Conservation (phyloP, 2,113 vertebrate genomes). For the Callocephalon fimbriatum region DNA sequence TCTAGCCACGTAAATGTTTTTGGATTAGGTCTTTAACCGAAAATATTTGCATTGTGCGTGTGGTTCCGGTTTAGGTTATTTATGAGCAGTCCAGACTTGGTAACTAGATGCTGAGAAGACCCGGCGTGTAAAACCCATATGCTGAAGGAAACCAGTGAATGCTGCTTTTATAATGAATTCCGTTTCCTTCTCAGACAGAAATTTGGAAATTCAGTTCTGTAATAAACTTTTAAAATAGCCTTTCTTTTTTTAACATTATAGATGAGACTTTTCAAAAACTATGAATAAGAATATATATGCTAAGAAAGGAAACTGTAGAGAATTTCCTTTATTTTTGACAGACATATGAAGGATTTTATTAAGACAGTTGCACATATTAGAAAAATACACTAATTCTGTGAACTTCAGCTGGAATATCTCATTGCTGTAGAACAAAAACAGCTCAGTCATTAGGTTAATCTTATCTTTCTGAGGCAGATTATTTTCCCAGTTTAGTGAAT, state of each 20-base stretch:
- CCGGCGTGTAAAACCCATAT: fast-evolving
- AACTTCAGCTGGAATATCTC: background rate
- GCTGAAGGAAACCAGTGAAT: background rate
- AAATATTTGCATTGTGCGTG: background rate
- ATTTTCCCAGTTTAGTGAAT: background rate
- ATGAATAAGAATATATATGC: background rate
- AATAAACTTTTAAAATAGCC: background rate
- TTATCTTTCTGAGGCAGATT: background rate
- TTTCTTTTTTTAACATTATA: background rate
- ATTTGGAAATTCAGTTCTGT: background rate
- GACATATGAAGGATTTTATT: background rate
- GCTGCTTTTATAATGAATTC: background rate
- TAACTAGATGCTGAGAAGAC: background rate
- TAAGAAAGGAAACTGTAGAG: background rate
- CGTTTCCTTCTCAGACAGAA: background rate
- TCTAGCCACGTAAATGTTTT: background rate
- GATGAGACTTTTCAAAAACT: background rate
- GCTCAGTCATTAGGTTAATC: background rate
- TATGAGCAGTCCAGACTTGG: background rate
- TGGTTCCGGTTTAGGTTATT: fast-evolving
- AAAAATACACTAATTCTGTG: background rate
- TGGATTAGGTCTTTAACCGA: background rate
- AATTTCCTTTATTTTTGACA: background rate
- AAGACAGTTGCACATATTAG: background rate
- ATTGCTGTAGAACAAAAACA: background rate